Base-by-base conservation (phyloP, 2,113 vertebrate species). In the Urocitellus parryii region DNA sequence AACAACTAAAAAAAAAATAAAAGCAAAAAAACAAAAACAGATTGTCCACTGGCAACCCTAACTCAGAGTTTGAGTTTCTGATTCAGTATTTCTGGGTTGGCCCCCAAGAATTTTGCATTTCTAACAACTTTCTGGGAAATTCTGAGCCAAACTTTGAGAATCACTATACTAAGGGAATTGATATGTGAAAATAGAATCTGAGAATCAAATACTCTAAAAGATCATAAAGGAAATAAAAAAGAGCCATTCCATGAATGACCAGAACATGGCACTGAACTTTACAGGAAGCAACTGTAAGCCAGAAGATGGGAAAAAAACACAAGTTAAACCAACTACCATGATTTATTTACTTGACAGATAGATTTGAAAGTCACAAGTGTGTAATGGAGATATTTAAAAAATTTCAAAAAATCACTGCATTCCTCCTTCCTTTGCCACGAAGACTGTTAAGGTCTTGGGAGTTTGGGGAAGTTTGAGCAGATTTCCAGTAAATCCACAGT, bases 401-500 rank as follows among this genome's bases (percentile, higher is more conserved):
- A 27, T n/a, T 73, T 89, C 42, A 7, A 27, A 93, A 91, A 84
- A 11, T 58, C 24, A 70, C 48, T 81, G 2, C 4, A 61, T 79
- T 34, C 58, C 16, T 89, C 16, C 27, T 90, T 94, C 22, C 63
- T 90, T 89, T 96, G 77, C 20, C 39, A 95, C 39, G 5, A 25
- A 72, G 22, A 53, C 61, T 84, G 6, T 76, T 95, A 91, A 90
- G 8, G 14, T 82, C 25, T 88, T 78, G 17, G 13, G 37, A 53
- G 61, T 24, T 91, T 90, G 32, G 42, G 70, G 34, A 79, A 81
- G 39, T 88, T 76, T 90, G 61, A 87, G 29, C 37, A 95, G 78
- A 90, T 92, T 96, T 95, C 39, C 53, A 95, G 79, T 80, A 93
- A 94, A 77, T 84, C n/a, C 34, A 63, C 58, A 92, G 27, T 96